Evolutionary conservation across 37 sponge, comb jelly and placozoan genomes (phyloP).

Genomic region (Petrosia ficiformis): DNA sequence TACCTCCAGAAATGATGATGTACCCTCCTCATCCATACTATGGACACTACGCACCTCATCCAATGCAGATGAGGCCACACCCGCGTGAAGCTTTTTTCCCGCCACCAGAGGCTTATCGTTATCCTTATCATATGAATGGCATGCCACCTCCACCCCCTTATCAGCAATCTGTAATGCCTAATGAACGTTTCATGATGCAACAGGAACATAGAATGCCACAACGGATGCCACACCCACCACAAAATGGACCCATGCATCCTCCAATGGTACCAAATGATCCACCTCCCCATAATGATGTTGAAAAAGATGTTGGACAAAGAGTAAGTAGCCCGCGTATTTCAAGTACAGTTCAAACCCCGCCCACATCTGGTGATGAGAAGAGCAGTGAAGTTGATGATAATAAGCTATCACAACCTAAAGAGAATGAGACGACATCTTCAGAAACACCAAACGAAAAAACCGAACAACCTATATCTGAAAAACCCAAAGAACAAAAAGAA

Average conservation of each 20-base stretch:
- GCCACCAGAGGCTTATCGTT: not conserved
- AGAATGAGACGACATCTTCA: slow-evolving; percentile 17
- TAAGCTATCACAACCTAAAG: not conserved
- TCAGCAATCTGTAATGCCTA: not conserved
- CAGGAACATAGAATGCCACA: not conserved
- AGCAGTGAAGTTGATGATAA: not conserved
- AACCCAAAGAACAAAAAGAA: not conserved
- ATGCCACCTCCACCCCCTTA: slow-evolving; percentile 1
- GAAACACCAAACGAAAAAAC: slow-evolving; percentile 7
- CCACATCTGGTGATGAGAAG: not conserved
- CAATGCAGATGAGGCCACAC: not conserved
- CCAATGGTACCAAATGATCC: not conserved
- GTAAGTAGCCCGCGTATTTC: not conserved
- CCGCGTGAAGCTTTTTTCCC: not conserved
- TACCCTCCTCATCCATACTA: not conserved
- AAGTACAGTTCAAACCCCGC: slow-evolving; percentile 6
- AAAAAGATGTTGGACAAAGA: not conserved
- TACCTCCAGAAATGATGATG: slow-evolving; percentile 11
- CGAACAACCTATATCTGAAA: not conserved
- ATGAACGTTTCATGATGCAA: not conserved
- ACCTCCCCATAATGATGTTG: not conserved
- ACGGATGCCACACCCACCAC: not conserved
- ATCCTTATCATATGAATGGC: slow-evolving; percentile 7
- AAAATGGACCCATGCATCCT: not conserved
- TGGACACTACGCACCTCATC: not conserved